A percentile compares a stretch with the other conserved stretches of the same genome.
Evolutionary conservation across 1,140 invertebrate species (phyloP).

Genomic region (Spodoptera litura): DNA sequence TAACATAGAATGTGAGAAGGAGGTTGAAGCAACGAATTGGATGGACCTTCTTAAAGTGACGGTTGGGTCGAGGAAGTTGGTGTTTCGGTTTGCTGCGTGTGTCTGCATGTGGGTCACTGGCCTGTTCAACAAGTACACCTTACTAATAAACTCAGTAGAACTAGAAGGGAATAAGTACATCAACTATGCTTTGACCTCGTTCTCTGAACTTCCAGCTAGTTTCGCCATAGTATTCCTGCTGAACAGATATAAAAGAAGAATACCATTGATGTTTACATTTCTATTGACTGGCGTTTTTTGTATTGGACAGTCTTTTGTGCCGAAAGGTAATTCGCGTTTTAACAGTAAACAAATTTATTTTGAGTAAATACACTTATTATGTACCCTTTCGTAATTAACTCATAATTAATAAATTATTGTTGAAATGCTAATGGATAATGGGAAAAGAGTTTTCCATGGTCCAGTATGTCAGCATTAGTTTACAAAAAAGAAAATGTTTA

Average conservation of each 20-base stretch:
- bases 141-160: conserved; percentile 92
- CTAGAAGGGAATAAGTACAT: conserved; percentile 90
- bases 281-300: conserved; percentile 8
- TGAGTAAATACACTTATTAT: background rate
- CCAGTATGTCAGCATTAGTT: too few species aligned
- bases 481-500: too few species aligned
- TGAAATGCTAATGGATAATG: too few species aligned
- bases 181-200: conserved; percentile 89
- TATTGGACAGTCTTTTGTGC: background rate
- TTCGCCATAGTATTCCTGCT: conserved; percentile 81
- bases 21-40: too few species aligned
- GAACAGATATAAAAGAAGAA: conserved; percentile 68
- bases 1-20: too few species aligned
- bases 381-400: too few species aligned
- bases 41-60: conserved; percentile 52
- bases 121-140: conserved; percentile 92
- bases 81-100: conserved; percentile 85
- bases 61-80: conserved; percentile 64
- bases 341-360: background rate
- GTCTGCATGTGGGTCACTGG: conserved; percentile 90
- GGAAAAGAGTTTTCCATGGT: too few species aligned
- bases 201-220: conserved; percentile 90
- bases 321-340: background rate
- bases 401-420: too few species aligned
- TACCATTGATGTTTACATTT: conserved; percentile 62